phyloP scores from a whole-genome alignment of 2,113 vertebrate species.

The Sterna hirundo region DNA sequence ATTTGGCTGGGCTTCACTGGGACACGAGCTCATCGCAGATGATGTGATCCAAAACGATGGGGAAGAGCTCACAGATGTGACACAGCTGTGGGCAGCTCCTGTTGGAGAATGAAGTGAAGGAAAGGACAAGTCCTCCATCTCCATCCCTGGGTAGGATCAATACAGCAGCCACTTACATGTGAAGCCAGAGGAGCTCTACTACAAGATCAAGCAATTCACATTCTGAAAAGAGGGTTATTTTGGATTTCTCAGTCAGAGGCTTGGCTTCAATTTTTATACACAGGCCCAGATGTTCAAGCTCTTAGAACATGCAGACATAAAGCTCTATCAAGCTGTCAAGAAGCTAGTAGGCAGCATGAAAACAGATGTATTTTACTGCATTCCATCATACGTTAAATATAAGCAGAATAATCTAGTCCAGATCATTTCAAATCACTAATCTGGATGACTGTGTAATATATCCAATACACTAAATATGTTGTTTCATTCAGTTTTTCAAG shows the following conservation, averaged over 20 bases:
- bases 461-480: conserved; percentile 16
- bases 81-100: not conserved
- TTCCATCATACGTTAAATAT: conserved; percentile 50
- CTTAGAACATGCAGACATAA: conserved; percentile 31
- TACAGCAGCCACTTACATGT: not conserved
- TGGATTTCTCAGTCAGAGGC: not conserved
- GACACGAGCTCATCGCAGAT: fast-evolving
- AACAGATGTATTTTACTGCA: conserved; percentile 55
- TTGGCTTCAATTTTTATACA: conserved; percentile 15
- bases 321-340: conserved; percentile 60
- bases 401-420: conserved; percentile 53
- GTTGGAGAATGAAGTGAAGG: not conserved
- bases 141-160: not conserved
- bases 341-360: conserved; percentile 54
- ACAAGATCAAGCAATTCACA: not conserved
- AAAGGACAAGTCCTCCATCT: not conserved
- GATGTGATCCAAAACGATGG: fast-evolving
- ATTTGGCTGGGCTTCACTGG: not conserved
- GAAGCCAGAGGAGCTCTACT: not conserved
- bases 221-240: not conserved
- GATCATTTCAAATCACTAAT: conserved; percentile 36
- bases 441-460: conserved; percentile 2
- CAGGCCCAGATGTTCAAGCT: conserved; percentile 51
- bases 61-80: conserved; percentile 9
- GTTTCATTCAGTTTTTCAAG: not conserved